Conservation (phyloP, 2,113 vertebrate genomes). For the Megalops atlanticus region DNA sequence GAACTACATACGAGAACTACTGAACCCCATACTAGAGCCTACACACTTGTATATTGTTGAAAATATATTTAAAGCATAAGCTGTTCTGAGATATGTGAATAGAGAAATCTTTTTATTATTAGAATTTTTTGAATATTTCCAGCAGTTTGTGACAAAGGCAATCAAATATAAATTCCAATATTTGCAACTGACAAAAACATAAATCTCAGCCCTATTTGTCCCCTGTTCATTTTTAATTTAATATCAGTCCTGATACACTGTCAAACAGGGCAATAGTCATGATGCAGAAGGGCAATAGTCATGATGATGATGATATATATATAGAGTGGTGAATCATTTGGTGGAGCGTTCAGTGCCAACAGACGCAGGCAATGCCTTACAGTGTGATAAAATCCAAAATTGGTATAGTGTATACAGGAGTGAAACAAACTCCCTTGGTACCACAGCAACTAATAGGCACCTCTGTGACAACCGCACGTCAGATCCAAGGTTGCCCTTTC, state of each 20-base stretch:
- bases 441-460: neutral
- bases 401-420: neutral
- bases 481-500: slow-evolving; percentile 12
- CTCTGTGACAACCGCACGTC: neutral
- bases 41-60: too few relatives aligned
- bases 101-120: too few relatives aligned
- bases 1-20: too few relatives aligned
- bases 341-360: neutral
- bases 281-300: neutral
- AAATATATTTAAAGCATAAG: too few relatives aligned
- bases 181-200: neutral
- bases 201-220: neutral
- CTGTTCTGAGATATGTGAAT: too few relatives aligned
- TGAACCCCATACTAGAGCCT: too few relatives aligned
- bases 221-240: neutral
- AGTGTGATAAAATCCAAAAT: neutral
- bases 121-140: too few relatives aligned
- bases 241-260: neutral
- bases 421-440: neutral
- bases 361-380: neutral
- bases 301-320: neutral
- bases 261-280: neutral
- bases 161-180: too few relatives aligned
- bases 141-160: too few relatives aligned
- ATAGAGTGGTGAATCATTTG: neutral